Conservation (phyloP, 2,797 vertebrate species). For the Hoplostethus mediterraneus region DNA sequence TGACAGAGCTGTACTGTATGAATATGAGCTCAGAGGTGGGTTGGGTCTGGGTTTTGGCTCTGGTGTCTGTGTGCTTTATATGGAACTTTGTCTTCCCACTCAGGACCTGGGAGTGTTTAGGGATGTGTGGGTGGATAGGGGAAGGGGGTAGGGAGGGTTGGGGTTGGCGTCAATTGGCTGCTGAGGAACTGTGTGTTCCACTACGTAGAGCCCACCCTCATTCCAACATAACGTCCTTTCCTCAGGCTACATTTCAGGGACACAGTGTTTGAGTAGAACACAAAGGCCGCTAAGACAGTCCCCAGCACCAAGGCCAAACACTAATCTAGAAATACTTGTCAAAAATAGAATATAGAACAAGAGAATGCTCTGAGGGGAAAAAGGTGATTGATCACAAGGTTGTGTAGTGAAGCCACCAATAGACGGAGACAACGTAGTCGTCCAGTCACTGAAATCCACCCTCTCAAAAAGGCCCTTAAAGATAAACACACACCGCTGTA, state of each 20-base stretch:
- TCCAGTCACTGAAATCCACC: constrained; percentile 24
- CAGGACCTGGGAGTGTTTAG: constrained; percentile 48
- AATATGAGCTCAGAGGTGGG: constrained; percentile 6
- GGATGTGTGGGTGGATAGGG: constrained; percentile 42
- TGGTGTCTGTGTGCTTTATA: constrained; percentile 13
- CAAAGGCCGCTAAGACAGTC: constrained; percentile 50
- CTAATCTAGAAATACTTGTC: constrained; percentile 27
- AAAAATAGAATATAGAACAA: constrained; percentile 39
- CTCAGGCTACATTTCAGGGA: constrained; percentile 38
- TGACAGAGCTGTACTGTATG: constrained; percentile 14
- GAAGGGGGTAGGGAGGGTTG: background rate
- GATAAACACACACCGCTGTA: constrained; percentile 59
- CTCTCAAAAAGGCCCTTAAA: constrained; percentile 36
- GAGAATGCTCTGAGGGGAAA: background rate
- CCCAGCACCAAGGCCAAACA: constrained; percentile 41
- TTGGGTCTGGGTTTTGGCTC: constrained; percentile 9
- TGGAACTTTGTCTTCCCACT: constrained; percentile 40
- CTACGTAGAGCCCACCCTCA: constrained; percentile 6
- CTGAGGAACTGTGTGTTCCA: constrained; percentile 48
- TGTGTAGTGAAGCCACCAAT: constrained; percentile 12
- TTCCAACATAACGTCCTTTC: constrained; percentile 47
- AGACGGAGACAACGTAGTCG: background rate
- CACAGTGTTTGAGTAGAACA: constrained; percentile 50
- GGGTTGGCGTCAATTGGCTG: constrained; percentile 51
- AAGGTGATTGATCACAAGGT: constrained; percentile 8